phyloP scores from a whole-genome alignment of 2,888 invertebrate species.

The Tipula confusa region DNA sequence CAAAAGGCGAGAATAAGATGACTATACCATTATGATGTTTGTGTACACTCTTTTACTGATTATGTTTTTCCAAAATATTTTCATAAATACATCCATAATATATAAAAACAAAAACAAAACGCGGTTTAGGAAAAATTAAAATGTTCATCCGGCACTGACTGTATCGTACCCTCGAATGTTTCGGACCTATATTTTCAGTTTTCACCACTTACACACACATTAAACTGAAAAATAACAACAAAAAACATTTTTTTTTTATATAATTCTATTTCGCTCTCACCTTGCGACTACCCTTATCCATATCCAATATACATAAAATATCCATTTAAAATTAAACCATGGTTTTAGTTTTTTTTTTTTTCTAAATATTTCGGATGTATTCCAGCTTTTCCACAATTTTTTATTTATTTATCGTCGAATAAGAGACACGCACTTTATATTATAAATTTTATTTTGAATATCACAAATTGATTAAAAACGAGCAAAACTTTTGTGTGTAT shows the following conservation, averaged over 20 bases:
- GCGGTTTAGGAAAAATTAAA: constrained; percentile 3
- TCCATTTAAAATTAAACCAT: constrained; percentile 26
- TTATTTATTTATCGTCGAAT: no score
- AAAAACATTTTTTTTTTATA: background rate
- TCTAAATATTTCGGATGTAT: background rate
- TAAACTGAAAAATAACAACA: background rate
- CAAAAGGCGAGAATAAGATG: background rate
- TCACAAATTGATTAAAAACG: background rate
- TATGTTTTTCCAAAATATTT: background rate
- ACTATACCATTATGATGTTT: background rate
- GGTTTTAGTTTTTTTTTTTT: background rate
- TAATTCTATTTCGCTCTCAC: background rate
- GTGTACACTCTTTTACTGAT: background rate
- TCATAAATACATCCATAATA: background rate
- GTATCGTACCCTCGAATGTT: background rate
- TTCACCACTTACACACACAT: background rate
- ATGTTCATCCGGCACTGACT: background rate
- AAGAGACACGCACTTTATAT: background rate
- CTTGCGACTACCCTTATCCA: constrained; percentile 28
- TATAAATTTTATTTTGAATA: background rate
- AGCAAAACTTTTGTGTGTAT: background rate
- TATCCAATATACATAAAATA: constrained; percentile 3
- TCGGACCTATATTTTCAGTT: background rate
- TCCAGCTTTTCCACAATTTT: background rate
- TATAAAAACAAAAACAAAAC: background rate